Evolutionary conservation across 2,113 vertebrate genomes (phyloP).

Genomic region (Callochromis pleurospilus): DNA sequence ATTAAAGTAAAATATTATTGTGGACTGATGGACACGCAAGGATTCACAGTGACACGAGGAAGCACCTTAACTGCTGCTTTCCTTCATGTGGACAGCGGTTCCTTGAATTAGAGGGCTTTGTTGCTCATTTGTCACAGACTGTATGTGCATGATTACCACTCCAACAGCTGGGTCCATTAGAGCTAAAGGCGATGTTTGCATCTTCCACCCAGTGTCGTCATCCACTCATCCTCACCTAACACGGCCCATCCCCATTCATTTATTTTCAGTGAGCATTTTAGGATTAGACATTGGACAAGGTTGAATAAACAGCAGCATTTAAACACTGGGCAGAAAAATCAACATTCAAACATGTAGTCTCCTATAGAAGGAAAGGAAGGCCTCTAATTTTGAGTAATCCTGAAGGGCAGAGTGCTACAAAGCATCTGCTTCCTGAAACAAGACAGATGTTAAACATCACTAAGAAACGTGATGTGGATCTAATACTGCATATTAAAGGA

Average conservation of each 20-base stretch:
- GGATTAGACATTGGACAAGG: neutral
- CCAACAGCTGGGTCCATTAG: slow-evolving; percentile 18
- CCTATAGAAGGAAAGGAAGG: neutral
- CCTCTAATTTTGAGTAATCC: neutral
- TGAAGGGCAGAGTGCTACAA: neutral
- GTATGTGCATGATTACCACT: neutral
- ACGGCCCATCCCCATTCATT: neutral
- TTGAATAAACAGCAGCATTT: slow-evolving; percentile 28
- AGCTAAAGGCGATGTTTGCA: neutral
- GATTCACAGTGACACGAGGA: neutral
- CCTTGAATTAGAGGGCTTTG: neutral
- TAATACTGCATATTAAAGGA: neutral
- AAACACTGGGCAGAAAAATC: slow-evolving; percentile 1
- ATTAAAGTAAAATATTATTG: neutral
- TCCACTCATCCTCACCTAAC: neutral
- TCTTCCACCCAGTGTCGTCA: neutral
- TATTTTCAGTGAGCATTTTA: neutral
- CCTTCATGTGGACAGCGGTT: neutral
- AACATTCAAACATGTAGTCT: slow-evolving; percentile 1
- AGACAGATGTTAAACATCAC: slow-evolving; percentile 24
- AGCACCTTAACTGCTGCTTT: neutral
- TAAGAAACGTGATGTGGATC: neutral
- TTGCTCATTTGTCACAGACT: neutral
- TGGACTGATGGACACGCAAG: neutral
- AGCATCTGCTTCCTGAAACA: slow-evolving; percentile 21